phyloP scores from a whole-genome alignment of 2,113 vertebrate species.

The Mobula hypostoma region DNA sequence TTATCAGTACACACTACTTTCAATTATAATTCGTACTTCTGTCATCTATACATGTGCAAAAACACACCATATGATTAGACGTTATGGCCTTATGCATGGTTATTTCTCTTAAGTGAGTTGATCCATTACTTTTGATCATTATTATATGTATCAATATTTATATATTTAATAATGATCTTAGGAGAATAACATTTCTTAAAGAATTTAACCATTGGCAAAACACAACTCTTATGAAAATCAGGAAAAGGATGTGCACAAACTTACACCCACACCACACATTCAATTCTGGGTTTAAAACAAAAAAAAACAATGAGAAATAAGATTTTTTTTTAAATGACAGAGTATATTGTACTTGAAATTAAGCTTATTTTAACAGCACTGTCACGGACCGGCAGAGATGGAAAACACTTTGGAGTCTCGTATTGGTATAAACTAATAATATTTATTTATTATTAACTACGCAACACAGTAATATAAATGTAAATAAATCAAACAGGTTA shows the following conservation, averaged over 20 bases:
- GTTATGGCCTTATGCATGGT: neutral
- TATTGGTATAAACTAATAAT: too few relatives aligned
- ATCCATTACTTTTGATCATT: neutral
- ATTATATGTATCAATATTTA: constrained; percentile 9
- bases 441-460: too few relatives aligned
- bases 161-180: constrained; percentile 9
- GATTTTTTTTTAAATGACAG: too few relatives aligned
- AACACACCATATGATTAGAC: neutral
- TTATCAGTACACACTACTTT: neutral
- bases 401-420: too few relatives aligned
- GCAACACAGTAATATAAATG: too few relatives aligned
- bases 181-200: neutral
- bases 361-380: too few relatives aligned
- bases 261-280: neutral
- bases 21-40: too few relatives aligned
- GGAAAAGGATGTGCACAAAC: neutral
- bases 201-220: constrained; percentile 1
- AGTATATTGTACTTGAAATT: too few relatives aligned
- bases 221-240: neutral
- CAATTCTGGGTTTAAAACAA: too few relatives aligned
- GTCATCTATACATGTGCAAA: too few relatives aligned
- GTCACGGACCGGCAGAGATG: too few relatives aligned
- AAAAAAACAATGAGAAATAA: neutral
- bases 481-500: too few relatives aligned
- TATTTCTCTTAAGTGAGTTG: neutral